phyloP scores from a whole-genome alignment of 2,888 invertebrate genomes.

The Callyntrura guangdongensis region DNA sequence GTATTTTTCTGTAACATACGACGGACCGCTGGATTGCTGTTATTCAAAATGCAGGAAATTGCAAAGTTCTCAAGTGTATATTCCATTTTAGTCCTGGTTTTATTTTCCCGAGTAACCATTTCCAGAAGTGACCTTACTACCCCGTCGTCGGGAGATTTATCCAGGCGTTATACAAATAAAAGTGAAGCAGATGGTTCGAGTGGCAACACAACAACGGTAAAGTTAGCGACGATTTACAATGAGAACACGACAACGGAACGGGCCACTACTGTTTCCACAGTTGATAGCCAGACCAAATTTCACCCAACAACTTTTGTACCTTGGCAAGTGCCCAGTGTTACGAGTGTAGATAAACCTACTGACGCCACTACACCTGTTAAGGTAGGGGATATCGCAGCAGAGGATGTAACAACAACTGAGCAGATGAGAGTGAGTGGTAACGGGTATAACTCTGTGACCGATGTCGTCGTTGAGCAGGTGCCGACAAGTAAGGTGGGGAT shows the following conservation, averaged over 20 bases:
- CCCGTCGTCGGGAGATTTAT: too few relatives aligned
- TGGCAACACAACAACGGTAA: background rate
- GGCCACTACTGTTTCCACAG: too few relatives aligned
- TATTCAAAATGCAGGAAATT: too few relatives aligned
- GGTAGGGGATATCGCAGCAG: background rate
- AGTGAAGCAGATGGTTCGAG: background rate
- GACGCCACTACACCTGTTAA: constrained; percentile 24
- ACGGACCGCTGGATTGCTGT: too few relatives aligned
- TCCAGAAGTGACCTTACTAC: too few relatives aligned
- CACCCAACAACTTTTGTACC: background rate
- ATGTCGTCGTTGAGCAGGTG: background rate
- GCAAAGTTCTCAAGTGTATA: too few relatives aligned
- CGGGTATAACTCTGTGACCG: too few relatives aligned
- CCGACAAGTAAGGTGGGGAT: background rate
- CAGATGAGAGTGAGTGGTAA: background rate
- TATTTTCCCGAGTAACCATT: too few relatives aligned
- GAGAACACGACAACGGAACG: too few relatives aligned
- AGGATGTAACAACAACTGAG: background rate
- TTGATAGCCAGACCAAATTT: background rate
- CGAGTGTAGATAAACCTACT: constrained; percentile 29
- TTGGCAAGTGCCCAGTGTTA: background rate
- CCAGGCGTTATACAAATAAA: too few relatives aligned
- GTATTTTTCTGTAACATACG: too few relatives aligned
- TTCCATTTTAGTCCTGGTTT: too few relatives aligned
- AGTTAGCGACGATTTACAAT: background rate